Base-by-base conservation (phyloP, 2,113 vertebrate genomes). In the Psephotus haematonotus region DNA sequence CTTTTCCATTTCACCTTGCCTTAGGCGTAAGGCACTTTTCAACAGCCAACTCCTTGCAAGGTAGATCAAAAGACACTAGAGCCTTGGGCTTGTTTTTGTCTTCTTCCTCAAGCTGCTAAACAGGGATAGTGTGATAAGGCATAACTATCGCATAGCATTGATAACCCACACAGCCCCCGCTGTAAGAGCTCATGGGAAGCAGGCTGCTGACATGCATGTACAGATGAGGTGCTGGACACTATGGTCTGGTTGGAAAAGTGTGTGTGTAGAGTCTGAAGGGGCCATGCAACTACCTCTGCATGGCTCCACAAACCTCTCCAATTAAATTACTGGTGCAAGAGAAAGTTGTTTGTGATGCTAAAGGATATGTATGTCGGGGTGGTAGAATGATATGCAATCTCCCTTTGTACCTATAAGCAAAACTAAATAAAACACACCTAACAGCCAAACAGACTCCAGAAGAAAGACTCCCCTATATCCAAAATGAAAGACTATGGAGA, bases 1-100 rank as follows among this genome's bases (percentile, higher is more conserved):
- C 49, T 76, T 81, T 91, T 93, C 71, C 69, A 89, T 91, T 96
- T 90, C 86, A 94, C 78, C 91, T 80, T 86, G 89, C 94, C 86
- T 86, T 86, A 92, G 93, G 91, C 74, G 71, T 47, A 35, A 62
- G 49, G 65, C 86, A 79, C 63, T 93, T 95, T 86, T 90, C 69
- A 86, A 79, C 70, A 90, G 41, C 57, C 63, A 93, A 82, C 82
- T 96, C 92, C 60, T 77, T 89, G 91, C 65, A 71, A 94, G 76
- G 77, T 72, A 92, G 86, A 92, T 90, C 95, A 91, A 96, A 92
- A 97, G 93, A 90, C 67, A 55, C 1, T 3, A 43, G 29, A 93
- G 60, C 90, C 83, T 69, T 79, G 65, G 86, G 93, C 74, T 92
- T 95, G 52, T 85, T 95, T 94, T 90, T 46, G 80, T 76, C 71